phyloP scores from a whole-genome alignment of 1,140 invertebrate species.

The Popillia japonica region DNA sequence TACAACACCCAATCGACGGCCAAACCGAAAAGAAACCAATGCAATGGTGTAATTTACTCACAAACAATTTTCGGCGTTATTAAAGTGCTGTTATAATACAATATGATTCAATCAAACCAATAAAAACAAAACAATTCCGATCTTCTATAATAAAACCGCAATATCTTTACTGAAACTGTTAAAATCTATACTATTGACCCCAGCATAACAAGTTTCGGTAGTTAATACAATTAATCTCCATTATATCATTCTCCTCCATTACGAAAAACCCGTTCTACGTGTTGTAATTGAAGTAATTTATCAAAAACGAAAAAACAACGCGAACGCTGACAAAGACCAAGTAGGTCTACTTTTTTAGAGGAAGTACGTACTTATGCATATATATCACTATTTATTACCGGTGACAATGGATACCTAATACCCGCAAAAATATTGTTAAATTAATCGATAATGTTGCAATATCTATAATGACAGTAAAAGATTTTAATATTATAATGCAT shows the following conservation, averaged over 20 bases:
- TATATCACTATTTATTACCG: not conserved
- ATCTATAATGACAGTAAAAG: not conserved
- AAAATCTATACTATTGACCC: not conserved
- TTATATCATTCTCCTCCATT: not conserved
- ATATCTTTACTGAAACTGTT: not conserved
- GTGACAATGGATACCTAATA: not conserved
- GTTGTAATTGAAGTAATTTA: not conserved
- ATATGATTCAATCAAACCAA: not conserved
- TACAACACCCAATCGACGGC: too few species aligned
- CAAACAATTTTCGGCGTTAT: not conserved
- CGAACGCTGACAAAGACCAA: too few species aligned
- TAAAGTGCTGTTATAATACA: not conserved
- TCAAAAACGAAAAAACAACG: too few species aligned
- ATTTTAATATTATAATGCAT: not conserved
- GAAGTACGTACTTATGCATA: not conserved
- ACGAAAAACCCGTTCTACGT: not conserved
- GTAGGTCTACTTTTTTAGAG: not conserved
- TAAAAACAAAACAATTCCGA: too few species aligned
- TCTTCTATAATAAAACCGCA: too few species aligned
- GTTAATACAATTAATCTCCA: not conserved
- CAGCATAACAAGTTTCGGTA: not conserved
- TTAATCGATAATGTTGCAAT: not conserved
- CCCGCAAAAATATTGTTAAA: not conserved
- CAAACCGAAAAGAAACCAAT: too few species aligned
- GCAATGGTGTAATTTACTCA: too few species aligned